phyloP scores from a whole-genome alignment of 2,113 vertebrate species.

The Pangasianodon hypophthalmus region DNA sequence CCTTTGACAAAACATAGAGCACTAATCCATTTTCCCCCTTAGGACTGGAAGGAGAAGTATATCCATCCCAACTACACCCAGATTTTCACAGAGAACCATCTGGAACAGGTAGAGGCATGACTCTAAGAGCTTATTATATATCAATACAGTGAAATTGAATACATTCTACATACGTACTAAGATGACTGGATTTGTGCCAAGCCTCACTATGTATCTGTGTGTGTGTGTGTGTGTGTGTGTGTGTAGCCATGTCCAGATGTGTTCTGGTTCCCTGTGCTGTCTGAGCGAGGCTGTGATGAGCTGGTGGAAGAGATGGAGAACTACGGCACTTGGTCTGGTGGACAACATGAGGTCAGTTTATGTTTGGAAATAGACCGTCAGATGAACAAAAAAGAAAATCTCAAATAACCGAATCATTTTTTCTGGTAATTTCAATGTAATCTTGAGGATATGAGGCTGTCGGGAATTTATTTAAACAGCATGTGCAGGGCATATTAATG shows the following conservation, averaged over 20 bases:
- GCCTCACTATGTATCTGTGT: not conserved
- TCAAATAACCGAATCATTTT: not conserved
- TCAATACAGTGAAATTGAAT: not conserved
- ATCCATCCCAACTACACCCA: conserved; percentile 90
- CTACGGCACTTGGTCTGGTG: conserved; percentile 92
- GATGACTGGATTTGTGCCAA: not conserved
- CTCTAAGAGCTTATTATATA: not conserved
- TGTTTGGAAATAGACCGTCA: not conserved
- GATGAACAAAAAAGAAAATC: not conserved
- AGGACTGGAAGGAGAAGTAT: conserved; percentile 99
- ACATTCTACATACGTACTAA: not conserved
- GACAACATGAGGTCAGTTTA: conserved; percentile 84
- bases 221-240: conserved; percentile 34
- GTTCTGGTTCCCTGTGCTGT: conserved; percentile 97
- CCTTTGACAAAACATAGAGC: conserved; percentile 43
- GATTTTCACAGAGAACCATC: conserved; percentile 91
- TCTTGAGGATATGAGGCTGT: not conserved
- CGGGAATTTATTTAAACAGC: not conserved
- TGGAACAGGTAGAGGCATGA: conserved; percentile 82
- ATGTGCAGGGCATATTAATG: not conserved
- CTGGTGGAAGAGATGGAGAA: conserved; percentile 95
- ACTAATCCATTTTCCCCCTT: conserved; percentile 41
- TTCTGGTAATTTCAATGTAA: not conserved
- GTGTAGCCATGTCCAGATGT: conserved; percentile 96
- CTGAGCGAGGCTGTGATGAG: conserved; percentile 89